Conservation (phyloP, 2,113 vertebrate genomes). For the Centropristis striata region DNA sequence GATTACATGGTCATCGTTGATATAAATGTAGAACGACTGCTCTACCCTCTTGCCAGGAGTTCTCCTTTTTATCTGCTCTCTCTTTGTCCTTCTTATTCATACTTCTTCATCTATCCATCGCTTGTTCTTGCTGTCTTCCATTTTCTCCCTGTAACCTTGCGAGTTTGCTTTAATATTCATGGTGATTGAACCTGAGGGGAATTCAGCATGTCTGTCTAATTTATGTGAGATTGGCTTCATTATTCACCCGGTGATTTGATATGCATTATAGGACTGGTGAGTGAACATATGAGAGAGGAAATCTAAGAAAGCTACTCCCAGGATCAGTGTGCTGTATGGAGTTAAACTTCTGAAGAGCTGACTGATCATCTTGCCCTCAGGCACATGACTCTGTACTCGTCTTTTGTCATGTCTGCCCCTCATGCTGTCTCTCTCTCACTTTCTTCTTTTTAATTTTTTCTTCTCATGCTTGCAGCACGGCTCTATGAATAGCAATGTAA, state of each 20-base stretch:
- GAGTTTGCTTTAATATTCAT: constrained; percentile 81
- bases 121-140: constrained; percentile 28
- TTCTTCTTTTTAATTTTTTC: background rate
- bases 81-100: constrained; percentile 54
- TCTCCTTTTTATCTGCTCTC: constrained; percentile 42
- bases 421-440: background rate
- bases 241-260: constrained; percentile 77
- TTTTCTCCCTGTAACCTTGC: constrained; percentile 59
- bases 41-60: constrained; percentile 48
- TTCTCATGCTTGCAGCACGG: background rate
- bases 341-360: constrained; percentile 54
- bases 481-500: constrained; percentile 5
- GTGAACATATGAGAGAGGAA: constrained; percentile 47
- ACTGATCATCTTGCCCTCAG: constrained; percentile 48
- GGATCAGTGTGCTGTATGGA: constrained; percentile 14
- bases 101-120: constrained; percentile 39
- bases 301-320: constrained; percentile 46
- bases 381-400: background rate
- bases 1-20: constrained; percentile 59
- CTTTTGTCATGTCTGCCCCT: constrained; percentile 31
- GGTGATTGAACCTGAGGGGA: constrained; percentile 72
- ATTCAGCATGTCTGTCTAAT: constrained; percentile 76
- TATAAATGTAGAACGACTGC: constrained; percentile 55
- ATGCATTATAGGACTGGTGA: constrained; percentile 64
- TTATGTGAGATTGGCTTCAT: constrained; percentile 78